Percentiles rank a stretch among this genome's conserved stretches.
These are phyloP conservation scores for Argyrosomus japonicus DNA, from an alignment of 2,113 vertebrate species.

Conservation along the genomic window DNA sequence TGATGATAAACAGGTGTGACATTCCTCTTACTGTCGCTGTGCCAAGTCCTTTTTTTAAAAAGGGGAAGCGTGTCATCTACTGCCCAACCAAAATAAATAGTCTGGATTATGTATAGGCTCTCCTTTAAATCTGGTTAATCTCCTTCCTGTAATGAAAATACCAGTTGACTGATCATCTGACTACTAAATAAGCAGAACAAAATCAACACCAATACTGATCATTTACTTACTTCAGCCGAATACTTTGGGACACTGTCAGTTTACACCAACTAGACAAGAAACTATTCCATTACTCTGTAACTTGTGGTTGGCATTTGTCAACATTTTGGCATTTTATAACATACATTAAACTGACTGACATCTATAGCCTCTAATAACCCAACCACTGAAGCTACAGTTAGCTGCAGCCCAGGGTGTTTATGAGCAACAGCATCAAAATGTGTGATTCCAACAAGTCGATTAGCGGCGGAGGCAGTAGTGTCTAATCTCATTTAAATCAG, in stretches of 20 bases:
- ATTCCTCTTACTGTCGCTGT: conserved; percentile 49
- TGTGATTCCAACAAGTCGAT: conserved; percentile 55
- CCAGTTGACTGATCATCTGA: background rate
- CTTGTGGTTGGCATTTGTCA: background rate
- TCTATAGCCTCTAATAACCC: too few species aligned
- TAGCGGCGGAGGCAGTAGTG: background rate
- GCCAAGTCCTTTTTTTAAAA: conserved; percentile 12
- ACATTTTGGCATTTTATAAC: background rate
- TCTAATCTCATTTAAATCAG: conserved; percentile 41
- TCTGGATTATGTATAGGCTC: background rate
- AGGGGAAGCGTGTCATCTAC: conserved; percentile 19
- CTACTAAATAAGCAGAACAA: background rate
- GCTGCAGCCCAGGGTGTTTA: conserved; percentile 5
- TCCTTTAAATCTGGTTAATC: background rate
- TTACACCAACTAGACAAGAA: background rate
- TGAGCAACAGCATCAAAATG: conserved; percentile 38
- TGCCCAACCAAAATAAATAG: background rate
- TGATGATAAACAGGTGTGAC: conserved; percentile 57
- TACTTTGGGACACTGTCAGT: background rate
- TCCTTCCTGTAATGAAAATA: background rate
- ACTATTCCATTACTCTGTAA: background rate
- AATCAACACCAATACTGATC: background rate
- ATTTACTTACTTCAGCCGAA: background rate
- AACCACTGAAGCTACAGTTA: background rate
- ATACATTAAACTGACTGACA: too few species aligned